Evolutionary conservation across 2,888 invertebrate species (phyloP).

Genomic region (Brenthis ino): DNA sequence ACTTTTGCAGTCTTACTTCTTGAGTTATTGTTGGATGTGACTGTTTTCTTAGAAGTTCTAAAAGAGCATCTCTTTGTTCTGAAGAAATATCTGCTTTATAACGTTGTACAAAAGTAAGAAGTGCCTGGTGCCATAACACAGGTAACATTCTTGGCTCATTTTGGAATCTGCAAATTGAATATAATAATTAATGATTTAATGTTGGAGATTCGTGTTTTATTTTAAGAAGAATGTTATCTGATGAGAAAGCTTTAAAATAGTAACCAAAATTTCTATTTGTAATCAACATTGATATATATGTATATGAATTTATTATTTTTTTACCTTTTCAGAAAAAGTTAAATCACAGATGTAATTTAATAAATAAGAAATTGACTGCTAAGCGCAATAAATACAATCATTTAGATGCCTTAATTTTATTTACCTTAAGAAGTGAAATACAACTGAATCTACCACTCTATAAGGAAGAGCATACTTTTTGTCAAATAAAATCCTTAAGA

Average conservation of each 20-base stretch:
- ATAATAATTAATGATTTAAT: not conserved
- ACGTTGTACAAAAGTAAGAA: slow-evolving; percentile 95
- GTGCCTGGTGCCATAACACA: slow-evolving; percentile 98
- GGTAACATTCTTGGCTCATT: slow-evolving; percentile 92
- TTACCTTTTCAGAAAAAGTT: too few relatives aligned
- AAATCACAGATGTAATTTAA: too few relatives aligned
- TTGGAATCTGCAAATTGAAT: slow-evolving; percentile 85
- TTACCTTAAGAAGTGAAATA: slow-evolving; percentile 96
- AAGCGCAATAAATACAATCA: too few relatives aligned
- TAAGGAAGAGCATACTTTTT: slow-evolving; percentile 99
- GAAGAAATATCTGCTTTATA: slow-evolving; percentile 97
- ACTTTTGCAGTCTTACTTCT: slow-evolving; percentile 64
- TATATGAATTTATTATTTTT: too few relatives aligned
- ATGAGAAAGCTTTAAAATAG: too few relatives aligned
- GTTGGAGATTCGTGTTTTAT: not conserved
- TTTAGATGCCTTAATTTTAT: not conserved
- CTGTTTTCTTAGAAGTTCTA: slow-evolving; percentile 89
- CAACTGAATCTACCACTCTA: slow-evolving; percentile 95
- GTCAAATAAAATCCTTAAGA: slow-evolving; percentile 95
- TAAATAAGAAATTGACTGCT: too few relatives aligned
- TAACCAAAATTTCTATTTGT: too few relatives aligned
- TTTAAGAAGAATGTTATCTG: not conserved
- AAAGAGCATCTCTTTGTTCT: slow-evolving; percentile 94
- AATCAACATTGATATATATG: too few relatives aligned
- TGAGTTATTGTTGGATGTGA: slow-evolving; percentile 87